Evolutionary conservation across 2,797 vertebrate genomes (phyloP).

Genomic region (Squalus acanthias): DNA sequence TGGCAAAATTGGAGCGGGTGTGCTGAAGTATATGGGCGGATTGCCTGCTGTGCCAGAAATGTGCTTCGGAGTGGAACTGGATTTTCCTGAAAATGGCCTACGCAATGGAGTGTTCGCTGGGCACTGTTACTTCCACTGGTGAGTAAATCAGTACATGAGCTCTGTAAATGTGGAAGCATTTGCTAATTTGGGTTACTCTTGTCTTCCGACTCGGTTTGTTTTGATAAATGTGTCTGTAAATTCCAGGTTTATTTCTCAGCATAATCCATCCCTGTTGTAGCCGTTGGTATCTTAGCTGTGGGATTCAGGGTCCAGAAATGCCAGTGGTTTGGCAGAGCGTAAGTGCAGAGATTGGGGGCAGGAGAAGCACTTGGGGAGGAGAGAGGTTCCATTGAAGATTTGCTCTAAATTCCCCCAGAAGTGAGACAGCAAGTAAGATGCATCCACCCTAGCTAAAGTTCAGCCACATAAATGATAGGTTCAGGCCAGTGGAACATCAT

Average conservation of each 20-base stretch:
- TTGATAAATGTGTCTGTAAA: background rate
- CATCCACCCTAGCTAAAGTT: background rate
- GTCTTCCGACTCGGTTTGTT: background rate
- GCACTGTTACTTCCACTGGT: constrained; percentile 64
- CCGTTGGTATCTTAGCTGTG: no score
- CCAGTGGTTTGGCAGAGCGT: background rate
- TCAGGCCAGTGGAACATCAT: background rate
- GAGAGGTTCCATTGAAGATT: background rate
- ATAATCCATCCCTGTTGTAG: background rate
- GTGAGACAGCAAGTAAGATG: background rate
- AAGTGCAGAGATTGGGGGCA: background rate
- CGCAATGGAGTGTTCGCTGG: constrained; percentile 54
- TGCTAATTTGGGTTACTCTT: background rate
- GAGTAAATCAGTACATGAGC: constrained; percentile 37
- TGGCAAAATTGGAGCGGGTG: constrained; percentile 61
- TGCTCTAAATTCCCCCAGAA: background rate
- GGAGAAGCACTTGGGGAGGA: background rate
- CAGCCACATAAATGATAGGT: background rate
- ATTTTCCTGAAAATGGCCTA: constrained; percentile 51
- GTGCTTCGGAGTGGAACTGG: constrained; percentile 64
- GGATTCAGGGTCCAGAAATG: background rate
- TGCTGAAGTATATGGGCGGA: constrained; percentile 57
- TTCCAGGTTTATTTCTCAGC: background rate
- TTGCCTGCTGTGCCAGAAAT: constrained; percentile 60
- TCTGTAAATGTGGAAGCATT: no score